These are phyloP conservation scores for Candoia aspera DNA, from an alignment of 2,113 vertebrate genomes.

Conservation along the genomic window DNA sequence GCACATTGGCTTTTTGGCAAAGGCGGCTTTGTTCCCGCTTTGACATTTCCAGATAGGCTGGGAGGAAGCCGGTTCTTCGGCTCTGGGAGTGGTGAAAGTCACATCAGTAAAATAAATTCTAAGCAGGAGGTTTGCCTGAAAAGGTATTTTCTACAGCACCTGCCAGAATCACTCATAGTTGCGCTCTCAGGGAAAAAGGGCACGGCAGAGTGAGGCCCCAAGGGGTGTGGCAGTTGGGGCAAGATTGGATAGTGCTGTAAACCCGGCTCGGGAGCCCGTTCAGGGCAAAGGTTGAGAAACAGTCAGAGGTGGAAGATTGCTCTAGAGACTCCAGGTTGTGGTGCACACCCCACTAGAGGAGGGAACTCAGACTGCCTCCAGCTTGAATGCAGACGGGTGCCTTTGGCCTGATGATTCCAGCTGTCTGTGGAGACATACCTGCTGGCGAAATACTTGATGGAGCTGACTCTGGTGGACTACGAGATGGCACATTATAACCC, in stretches of 20 bases:
- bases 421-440: slow-evolving; percentile 86
- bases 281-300: neutral
- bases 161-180: too few relatives aligned
- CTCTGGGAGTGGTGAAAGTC: too few relatives aligned
- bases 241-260: neutral
- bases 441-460: slow-evolving; percentile 93
- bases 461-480: slow-evolving; percentile 91
- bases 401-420: slow-evolving; percentile 64
- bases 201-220: too few relatives aligned
- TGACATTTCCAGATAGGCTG: neutral
- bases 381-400: neutral
- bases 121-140: too few relatives aligned
- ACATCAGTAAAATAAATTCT: too few relatives aligned
- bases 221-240: too few relatives aligned
- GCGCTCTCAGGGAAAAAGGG: too few relatives aligned
- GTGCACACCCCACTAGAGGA: neutral
- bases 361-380: neutral
- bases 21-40: neutral
- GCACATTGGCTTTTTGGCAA: too few relatives aligned
- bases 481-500: slow-evolving; percentile 90
- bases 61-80: too few relatives aligned
- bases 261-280: neutral
- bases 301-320: neutral
- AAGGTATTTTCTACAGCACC: too few relatives aligned
- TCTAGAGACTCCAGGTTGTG: too few relatives aligned